phyloP scores from a whole-genome alignment of 1,140 invertebrate species.

The Phymastichus coffea region DNA sequence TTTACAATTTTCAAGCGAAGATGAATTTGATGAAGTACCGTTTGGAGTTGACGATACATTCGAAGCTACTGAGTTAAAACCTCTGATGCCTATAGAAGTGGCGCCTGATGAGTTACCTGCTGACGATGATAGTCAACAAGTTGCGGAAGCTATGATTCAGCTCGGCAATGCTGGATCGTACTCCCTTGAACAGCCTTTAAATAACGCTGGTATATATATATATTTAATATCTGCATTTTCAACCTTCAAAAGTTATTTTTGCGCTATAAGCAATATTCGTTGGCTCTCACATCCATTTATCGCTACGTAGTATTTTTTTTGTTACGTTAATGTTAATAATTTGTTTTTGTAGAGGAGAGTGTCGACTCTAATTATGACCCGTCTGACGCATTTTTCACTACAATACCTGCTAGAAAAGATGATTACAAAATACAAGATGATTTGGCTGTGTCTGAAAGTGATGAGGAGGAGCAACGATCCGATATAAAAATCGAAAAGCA shows the following conservation, averaged over 20 bases:
- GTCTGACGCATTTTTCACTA: constrained; percentile 74
- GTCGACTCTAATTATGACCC: constrained; percentile 86
- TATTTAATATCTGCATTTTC: background rate
- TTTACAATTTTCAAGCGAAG: constrained; percentile 73
- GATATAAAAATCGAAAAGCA: constrained; percentile 35
- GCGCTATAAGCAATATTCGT: background rate
- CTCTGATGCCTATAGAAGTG: constrained; percentile 40
- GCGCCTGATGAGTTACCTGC: constrained; percentile 48
- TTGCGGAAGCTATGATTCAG: constrained; percentile 82
- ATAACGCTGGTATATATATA: constrained; percentile 45
- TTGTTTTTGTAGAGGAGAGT: constrained; percentile 64
- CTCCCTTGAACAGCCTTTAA: constrained; percentile 58
- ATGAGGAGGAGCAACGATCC: constrained; percentile 62
- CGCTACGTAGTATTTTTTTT: no score
- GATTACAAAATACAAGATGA: constrained; percentile 69
- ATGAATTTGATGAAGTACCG: constrained; percentile 68
- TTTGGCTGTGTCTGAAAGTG: constrained; percentile 77
- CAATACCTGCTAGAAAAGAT: constrained; percentile 54
- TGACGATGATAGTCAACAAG: constrained; percentile 77
- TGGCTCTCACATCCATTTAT: no score
- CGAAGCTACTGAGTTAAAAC: constrained; percentile 56
- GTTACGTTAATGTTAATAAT: background rate
- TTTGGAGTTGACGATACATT: constrained; percentile 60
- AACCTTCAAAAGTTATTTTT: background rate
- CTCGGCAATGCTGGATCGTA: constrained; percentile 74